Base-by-base conservation (phyloP, 1,140 invertebrate genomes). In the Uloborus diversus region DNA sequence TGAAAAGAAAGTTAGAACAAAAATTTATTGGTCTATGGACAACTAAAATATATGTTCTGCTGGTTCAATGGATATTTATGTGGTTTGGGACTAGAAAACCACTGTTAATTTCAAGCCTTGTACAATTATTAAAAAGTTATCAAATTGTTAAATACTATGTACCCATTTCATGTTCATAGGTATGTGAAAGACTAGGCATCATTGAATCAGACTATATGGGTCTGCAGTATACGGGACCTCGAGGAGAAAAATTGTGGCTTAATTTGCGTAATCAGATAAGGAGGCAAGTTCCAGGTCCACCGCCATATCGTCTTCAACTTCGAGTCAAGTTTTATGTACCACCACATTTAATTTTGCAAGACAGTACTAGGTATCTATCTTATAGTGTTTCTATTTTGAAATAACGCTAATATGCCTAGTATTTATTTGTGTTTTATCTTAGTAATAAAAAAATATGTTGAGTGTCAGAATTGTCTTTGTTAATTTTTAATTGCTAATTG, bases 291-390 rank as follows among this genome's bases (percentile, higher is more conserved):
- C 85, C 88, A 61, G 88, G 89, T n/a, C 86, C 88, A 11, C 85
- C 89, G 82, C 90, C 90, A 83, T 86, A 90, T 85, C 84, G 91
- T 84, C 86, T 93, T 88, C 84, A 88, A 88, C 82, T 91, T 86
- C 84, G 93, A 88, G 90, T 94, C 27, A 96, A 96, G 85, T 96
- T 96, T 88, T 96, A 93, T 93, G 94, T 96, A 47, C 93, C 93
- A 1, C 94, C 94, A 13, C 94, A 96, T 88, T 89, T 92, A 73
- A 89, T 96, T 62, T 90, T 94, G 51, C 93, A 95, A 86, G 93
- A 94, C 84, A 90, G 91, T 17, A 95, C 93, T 23, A 91, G 93
- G 91, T 92, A 88, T 86, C 1, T 57, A 13, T 61, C 23, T 37
- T 37, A 7, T 37, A 28, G 17, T 47, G 13, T 14, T 47, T 47